phyloP scores from a whole-genome alignment of 2,888 invertebrate species.

The Laspeyria flexula region DNA sequence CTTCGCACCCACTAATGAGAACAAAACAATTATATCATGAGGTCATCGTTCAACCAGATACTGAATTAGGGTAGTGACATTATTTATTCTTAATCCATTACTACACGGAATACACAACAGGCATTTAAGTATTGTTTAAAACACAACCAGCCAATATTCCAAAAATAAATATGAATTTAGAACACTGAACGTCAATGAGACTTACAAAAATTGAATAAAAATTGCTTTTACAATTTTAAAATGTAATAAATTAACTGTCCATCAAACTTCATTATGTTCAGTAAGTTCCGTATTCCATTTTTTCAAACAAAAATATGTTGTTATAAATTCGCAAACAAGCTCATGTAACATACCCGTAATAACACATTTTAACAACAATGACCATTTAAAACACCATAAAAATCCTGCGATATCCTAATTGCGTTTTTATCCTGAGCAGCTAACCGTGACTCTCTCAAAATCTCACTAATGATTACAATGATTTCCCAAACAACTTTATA shows the following conservation, averaged over 20 bases:
- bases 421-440: slow-evolving; percentile 60
- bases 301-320: not conserved
- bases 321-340: slow-evolving; percentile 17
- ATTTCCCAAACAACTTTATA: slow-evolving; percentile 38
- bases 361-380: slow-evolving; percentile 59
- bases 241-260: too few species aligned
- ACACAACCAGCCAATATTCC: too few species aligned
- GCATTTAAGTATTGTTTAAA: too few species aligned
- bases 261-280: too few species aligned
- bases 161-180: too few species aligned
- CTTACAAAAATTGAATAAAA: too few species aligned
- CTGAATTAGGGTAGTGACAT: too few species aligned
- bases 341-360: slow-evolving; percentile 33
- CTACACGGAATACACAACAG: too few species aligned
- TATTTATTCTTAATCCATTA: too few species aligned
- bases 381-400: slow-evolving; percentile 68
- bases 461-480: slow-evolving; percentile 66
- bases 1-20: slow-evolving; percentile 49
- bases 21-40: slow-evolving; percentile 52
- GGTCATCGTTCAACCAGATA: slow-evolving; percentile 18
- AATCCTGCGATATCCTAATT: slow-evolving; percentile 66
- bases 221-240: too few species aligned
- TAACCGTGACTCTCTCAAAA: slow-evolving; percentile 71
- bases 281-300: too few species aligned
- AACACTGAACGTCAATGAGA: too few species aligned